These are phyloP conservation scores for Uloborus diversus DNA, from an alignment of 1,140 invertebrate genomes.

Conservation along the genomic window DNA sequence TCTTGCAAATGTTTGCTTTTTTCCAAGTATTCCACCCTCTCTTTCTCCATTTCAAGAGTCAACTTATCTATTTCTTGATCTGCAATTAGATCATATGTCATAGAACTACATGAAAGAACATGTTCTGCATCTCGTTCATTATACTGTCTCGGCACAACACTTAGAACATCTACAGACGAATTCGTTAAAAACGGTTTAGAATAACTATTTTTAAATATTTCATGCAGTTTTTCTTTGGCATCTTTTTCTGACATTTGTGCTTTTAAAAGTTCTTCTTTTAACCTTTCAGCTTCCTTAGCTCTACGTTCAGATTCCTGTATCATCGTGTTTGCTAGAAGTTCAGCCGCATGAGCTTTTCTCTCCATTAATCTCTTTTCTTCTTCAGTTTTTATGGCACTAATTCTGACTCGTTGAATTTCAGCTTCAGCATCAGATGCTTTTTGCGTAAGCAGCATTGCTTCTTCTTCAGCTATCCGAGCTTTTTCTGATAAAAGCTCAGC, in stretches of 20 bases:
- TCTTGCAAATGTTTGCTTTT: conserved; percentile 95
- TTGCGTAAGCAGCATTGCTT: conserved; percentile 90
- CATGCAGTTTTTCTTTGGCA: conserved; percentile 90
- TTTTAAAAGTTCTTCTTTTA: conserved; percentile 85
- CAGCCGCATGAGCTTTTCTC: conserved; percentile 83
- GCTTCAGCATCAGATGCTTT: conserved; percentile 95
- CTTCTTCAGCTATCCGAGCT: conserved; percentile 93
- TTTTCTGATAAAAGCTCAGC: conserved; percentile 97
- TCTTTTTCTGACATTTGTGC: conserved; percentile 91
- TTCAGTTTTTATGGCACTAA: conserved; percentile 84
- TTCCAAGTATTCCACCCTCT: conserved; percentile 91
- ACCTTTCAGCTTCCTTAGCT: conserved; percentile 73
- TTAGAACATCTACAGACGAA: conserved; percentile 30
- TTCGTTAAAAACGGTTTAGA: conserved; percentile 58
- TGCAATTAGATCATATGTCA: conserved; percentile 76
- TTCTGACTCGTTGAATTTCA: conserved; percentile 87
- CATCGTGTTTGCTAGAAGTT: conserved; percentile 86
- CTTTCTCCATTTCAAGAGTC: conserved; percentile 94
- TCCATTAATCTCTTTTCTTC: conserved; percentile 92
- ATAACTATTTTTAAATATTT: conserved; percentile 73
- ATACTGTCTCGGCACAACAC: conserved; percentile 44
- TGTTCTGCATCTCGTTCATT: conserved; percentile 15
- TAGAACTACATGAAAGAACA: conserved; percentile 5
- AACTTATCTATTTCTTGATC: conserved; percentile 88
- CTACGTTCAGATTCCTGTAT: conserved; percentile 92